Conservation (phyloP, 2,888 invertebrate genomes). For the Linhomoeus sp. region DNA sequence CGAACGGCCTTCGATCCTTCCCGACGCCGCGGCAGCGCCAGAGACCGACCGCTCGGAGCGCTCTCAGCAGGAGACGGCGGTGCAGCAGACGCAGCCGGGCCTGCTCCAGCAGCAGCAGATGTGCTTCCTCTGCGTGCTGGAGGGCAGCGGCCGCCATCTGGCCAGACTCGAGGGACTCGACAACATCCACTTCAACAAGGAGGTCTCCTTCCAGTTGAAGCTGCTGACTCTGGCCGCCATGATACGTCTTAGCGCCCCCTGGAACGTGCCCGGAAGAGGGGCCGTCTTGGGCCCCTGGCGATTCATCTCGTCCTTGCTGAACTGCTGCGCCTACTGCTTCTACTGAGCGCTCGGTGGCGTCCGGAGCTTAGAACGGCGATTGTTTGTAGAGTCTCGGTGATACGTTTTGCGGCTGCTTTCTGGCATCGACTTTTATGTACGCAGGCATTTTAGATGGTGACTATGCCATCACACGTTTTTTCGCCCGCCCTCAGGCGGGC, state of each 20-base stretch:
- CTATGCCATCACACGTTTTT: no score
- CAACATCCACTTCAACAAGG: slow-evolving; percentile 6
- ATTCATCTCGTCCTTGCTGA: not conserved
- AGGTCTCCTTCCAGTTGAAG: slow-evolving; percentile 7
- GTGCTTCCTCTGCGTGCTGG: slow-evolving; percentile 7
- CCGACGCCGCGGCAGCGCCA: not conserved
- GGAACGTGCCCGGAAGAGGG: slow-evolving; percentile 3
- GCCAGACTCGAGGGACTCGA: slow-evolving; percentile 6
- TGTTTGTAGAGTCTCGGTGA: no score
- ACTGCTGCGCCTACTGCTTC: slow-evolving; percentile 5
- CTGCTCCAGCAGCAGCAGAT: not conserved
- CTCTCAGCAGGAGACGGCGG: not conserved
- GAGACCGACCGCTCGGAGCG: not conserved
- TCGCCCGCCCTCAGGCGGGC: no score
- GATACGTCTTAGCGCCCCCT: slow-evolving; percentile 1
- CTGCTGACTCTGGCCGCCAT: slow-evolving; percentile 4
- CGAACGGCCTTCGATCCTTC: not conserved
- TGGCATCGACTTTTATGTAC: no score
- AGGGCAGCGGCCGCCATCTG: slow-evolving; percentile 5
- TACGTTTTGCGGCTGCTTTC: no score
- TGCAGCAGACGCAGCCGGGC: not conserved
- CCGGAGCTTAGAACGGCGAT: no score
- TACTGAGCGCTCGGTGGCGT: no score
- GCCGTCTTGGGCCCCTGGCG: not conserved
- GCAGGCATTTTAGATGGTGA: no score